A percentile compares a stretch with the other conserved stretches of the same genome.
Evolutionary conservation across 2,797 vertebrate species (phyloP).

Genomic region (Gobionotothen gibberifrons): DNA sequence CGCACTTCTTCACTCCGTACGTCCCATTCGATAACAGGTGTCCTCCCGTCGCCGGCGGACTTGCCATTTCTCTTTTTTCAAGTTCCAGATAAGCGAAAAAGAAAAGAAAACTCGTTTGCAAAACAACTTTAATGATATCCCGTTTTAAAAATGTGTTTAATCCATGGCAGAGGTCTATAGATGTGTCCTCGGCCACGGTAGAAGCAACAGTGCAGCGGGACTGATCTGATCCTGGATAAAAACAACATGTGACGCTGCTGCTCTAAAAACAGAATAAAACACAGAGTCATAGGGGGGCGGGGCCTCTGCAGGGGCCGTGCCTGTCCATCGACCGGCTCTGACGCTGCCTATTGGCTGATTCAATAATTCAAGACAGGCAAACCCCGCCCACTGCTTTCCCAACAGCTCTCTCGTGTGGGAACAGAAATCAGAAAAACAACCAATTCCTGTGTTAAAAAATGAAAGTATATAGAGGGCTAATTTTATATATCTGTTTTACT

Average conservation of each 20-base stretch:
- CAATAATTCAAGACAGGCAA: conserved; percentile 36
- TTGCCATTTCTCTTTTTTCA: conserved; percentile 86
- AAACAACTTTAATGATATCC: conserved; percentile 10
- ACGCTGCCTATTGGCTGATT: conserved; percentile 75
- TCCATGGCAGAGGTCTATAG: conserved; percentile 52
- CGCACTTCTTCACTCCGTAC: conserved; percentile 91
- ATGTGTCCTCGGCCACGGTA: conserved; percentile 74
- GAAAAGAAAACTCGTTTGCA: not conserved
- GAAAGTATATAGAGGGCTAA: not conserved
- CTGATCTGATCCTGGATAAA: conserved; percentile 88
- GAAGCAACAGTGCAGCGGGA: conserved; percentile 80
- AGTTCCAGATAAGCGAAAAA: conserved; percentile 40
- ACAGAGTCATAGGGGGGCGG: conserved; percentile 83
- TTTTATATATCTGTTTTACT: not conserved
- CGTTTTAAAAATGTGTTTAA: conserved; percentile 17
- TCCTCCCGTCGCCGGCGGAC: conserved; percentile 84
- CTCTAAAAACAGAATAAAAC: conserved; percentile 83
- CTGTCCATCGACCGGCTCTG: conserved; percentile 60
- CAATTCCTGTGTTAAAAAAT: conserved; percentile 16
- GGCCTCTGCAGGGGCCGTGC: conserved; percentile 75
- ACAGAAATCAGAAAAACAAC: conserved; percentile 36
- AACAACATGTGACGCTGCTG: conserved; percentile 98
- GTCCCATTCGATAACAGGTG: conserved; percentile 82
- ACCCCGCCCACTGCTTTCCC: conserved; percentile 34
- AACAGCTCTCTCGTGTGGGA: conserved; percentile 37